Conservation (phyloP, 2,797 vertebrate genomes). For the Enteromius radiatus region DNA sequence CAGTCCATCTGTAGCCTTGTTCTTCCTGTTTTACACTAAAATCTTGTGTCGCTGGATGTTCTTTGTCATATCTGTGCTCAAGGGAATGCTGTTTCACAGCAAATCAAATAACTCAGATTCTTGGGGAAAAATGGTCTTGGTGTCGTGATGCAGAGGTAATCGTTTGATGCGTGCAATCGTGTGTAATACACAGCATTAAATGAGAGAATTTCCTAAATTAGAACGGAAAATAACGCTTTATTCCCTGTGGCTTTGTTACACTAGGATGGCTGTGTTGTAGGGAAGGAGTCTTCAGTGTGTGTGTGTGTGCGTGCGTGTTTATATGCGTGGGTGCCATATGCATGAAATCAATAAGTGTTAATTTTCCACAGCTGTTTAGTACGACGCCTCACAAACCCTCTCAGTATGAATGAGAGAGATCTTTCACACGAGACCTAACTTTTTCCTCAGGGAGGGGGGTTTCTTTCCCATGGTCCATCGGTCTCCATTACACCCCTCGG, state of each 20-base stretch:
- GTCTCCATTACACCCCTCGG: conserved; percentile 30
- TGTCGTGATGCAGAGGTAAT: conserved; percentile 40
- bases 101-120: conserved; percentile 8
- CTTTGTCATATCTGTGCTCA: conserved; percentile 31
- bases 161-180: conserved; percentile 27
- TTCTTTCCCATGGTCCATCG: conserved; percentile 14
- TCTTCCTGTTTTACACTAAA: not conserved
- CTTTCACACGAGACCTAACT: conserved; percentile 10
- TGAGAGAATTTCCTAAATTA: not conserved
- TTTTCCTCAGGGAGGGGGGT: not conserved
- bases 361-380: conserved; percentile 64
- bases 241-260: conserved; percentile 41
- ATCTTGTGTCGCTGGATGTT: conserved; percentile 8
- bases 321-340: conserved; percentile 46
- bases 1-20: not conserved
- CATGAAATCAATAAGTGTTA: conserved; percentile 60
- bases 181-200: conserved; percentile 26
- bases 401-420: conserved; percentile 12
- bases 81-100: conserved; percentile 34
- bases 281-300: conserved; percentile 30
- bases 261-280: not conserved
- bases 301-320: conserved; percentile 50
- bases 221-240: conserved; percentile 35
- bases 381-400: conserved; percentile 23
- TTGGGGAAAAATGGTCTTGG: not conserved